Evolutionary conservation across 1,140 invertebrate species (phyloP).

Genomic region (Drosophila repletoides): DNA sequence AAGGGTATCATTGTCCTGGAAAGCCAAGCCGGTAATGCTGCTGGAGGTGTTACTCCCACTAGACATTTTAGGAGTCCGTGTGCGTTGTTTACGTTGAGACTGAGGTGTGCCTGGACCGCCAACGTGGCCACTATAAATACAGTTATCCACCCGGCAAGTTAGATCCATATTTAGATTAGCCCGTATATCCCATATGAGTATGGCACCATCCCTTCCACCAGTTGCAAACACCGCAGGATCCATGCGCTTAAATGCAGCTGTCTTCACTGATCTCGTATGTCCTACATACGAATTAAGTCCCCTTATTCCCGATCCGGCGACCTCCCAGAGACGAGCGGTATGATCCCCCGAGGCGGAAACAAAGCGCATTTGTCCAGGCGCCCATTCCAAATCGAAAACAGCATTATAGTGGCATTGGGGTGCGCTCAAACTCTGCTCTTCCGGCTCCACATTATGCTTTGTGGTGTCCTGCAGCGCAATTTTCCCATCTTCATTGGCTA

Average conservation of each 20-base stretch:
- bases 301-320: constrained; percentile 84
- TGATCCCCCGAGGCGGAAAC: constrained; percentile 94
- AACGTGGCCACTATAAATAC: constrained; percentile 85
- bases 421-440: constrained; percentile 82
- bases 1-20: constrained; percentile 88
- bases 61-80: constrained; percentile 72
- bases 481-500: constrained; percentile 93
- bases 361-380: constrained; percentile 88
- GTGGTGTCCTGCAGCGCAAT: constrained; percentile 81
- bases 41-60: constrained; percentile 76
- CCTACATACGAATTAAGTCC: constrained; percentile 86
- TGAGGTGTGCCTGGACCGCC: constrained; percentile 83
- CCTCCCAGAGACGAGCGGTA: constrained; percentile 89
- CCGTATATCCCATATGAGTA: constrained; percentile 92
- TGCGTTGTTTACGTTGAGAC: constrained; percentile 82
- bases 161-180: constrained; percentile 83
- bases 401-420: constrained; percentile 91
- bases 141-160: constrained; percentile 85
- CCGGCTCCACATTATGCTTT: constrained; percentile 56
- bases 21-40: constrained; percentile 91
- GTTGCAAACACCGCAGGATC: constrained; percentile 91
- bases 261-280: constrained; percentile 91
- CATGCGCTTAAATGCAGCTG: constrained; percentile 87
- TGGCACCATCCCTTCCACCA: constrained; percentile 91
- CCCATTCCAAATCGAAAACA: constrained; percentile 94